Conservation (phyloP, 2,113 vertebrate species). For the Poecilia latipinna region DNA sequence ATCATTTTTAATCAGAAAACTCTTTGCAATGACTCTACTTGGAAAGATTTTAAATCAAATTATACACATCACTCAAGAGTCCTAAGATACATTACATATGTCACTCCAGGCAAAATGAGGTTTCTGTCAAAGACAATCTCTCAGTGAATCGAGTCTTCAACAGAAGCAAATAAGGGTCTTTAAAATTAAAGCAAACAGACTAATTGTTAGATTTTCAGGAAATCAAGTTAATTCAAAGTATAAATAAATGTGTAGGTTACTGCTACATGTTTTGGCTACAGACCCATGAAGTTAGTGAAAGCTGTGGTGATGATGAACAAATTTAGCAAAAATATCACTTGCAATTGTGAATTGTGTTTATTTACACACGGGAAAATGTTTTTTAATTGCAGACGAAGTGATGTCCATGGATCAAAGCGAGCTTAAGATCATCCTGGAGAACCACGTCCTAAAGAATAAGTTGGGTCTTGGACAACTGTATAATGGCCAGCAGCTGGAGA, state of each 20-base stretch:
- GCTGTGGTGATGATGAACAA: not conserved
- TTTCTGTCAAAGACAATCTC: no score
- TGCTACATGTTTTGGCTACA: not conserved
- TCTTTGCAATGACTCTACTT: not conserved
- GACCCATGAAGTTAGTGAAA: not conserved
- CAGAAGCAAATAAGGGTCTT: not conserved
- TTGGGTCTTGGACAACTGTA: conserved; percentile 88
- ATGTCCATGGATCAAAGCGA: conserved; percentile 88
- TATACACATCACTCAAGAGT: no score
- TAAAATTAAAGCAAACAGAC: not conserved
- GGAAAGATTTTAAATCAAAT: not conserved
- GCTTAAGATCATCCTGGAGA: conserved; percentile 89
- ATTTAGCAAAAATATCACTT: not conserved
- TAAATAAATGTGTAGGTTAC: not conserved
- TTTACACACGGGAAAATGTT: not conserved
- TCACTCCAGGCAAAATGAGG: no score
- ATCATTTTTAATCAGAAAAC: not conserved
- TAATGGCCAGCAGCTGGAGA: conserved; percentile 93
- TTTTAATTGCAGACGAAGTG: conserved; percentile 84
- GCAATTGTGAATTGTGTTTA: not conserved
- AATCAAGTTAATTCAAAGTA: not conserved
- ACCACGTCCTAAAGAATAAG: conserved; percentile 92
- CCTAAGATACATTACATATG: no score
- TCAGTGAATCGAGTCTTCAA: not conserved
- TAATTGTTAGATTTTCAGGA: not conserved